A percentile compares a stretch with the other conserved stretches of the same genome.
Evolutionary conservation across 2,113 vertebrate genomes (phyloP).

Genomic region (Ochotona curzoniae): DNA sequence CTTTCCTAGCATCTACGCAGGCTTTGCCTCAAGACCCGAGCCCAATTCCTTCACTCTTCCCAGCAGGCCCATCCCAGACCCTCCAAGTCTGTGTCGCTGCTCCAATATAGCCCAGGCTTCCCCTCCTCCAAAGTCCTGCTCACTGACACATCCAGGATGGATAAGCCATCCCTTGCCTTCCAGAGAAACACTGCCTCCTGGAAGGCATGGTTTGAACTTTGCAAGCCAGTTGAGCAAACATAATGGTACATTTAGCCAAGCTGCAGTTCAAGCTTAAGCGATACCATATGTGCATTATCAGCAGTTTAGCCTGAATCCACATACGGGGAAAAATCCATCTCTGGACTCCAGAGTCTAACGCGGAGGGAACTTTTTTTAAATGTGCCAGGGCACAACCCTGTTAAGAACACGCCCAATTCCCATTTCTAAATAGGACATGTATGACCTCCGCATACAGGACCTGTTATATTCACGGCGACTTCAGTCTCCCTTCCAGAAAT

Average conservation of each 20-base stretch:
- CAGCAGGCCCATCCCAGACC: not conserved
- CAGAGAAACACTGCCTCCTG: not conserved
- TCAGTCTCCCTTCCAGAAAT: constrained; percentile 1
- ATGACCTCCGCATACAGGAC: not conserved
- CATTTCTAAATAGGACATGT: constrained; percentile 35
- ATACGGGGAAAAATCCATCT: not conserved
- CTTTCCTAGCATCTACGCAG: not conserved
- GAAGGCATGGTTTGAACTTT: not conserved
- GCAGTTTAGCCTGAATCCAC: not conserved
- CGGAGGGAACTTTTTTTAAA: constrained; percentile 25
- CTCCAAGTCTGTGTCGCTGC: not conserved
- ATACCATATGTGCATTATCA: not conserved
- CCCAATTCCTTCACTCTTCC: not conserved
- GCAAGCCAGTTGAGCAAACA: constrained; percentile 11
- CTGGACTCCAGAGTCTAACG: constrained; percentile 28
- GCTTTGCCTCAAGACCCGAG: not conserved
- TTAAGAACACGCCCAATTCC: not conserved
- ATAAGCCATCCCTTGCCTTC: constrained; percentile 21
- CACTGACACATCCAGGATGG: constrained; percentile 30
- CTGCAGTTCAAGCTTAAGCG: constrained; percentile 42
- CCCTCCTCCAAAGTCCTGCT: not conserved
- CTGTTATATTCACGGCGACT: constrained; percentile 1
- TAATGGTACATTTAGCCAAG: constrained; percentile 31
- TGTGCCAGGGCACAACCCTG: constrained; percentile 14
- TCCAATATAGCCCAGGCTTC: not conserved